Percentiles rank a stretch among this genome's conserved stretches.
These are phyloP conservation scores for Calycopis cecrops DNA, from an alignment of 1,140 invertebrate genomes.

Conservation along the genomic window DNA sequence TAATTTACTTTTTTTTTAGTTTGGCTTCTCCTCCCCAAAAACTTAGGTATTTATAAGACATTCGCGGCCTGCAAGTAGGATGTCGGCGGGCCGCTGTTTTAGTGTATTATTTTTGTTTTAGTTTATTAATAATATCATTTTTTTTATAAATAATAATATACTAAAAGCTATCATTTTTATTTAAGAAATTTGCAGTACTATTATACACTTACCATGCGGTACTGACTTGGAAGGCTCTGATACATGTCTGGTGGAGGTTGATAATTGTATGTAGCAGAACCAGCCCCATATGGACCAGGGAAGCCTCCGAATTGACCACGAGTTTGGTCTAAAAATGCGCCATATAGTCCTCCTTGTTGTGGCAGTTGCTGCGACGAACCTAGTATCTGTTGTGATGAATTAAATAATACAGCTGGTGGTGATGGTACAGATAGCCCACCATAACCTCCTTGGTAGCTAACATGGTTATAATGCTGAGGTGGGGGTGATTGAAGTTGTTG, in stretches of 20 bases:
- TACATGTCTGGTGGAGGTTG: conserved; percentile 86
- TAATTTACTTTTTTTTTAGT: too few relatives aligned
- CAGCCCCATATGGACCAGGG: conserved; percentile 68
- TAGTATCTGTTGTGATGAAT: conserved; percentile 81
- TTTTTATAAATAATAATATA: too few relatives aligned
- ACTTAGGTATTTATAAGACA: too few relatives aligned
- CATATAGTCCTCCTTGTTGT: conserved; percentile 83
- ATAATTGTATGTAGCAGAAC: conserved; percentile 71
- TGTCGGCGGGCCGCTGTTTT: too few relatives aligned
- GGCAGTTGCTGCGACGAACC: conserved; percentile 82
- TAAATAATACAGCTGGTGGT: conserved; percentile 87
- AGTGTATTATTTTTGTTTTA: too few relatives aligned
- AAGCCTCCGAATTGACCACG: conserved; percentile 69
- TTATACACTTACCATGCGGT: conserved; percentile 77
- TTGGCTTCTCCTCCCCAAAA: too few relatives aligned
- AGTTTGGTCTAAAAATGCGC: conserved; percentile 68
- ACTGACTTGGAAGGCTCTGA: conserved; percentile 85
- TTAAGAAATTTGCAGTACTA: conserved; percentile 13
- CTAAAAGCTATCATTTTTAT: conserved; percentile 2
- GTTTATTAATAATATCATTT: too few relatives aligned
- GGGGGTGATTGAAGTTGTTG: conserved; percentile 77
- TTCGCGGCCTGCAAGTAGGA: too few relatives aligned
- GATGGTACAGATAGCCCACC: conserved; percentile 87
- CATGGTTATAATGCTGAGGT: conserved; percentile 73
- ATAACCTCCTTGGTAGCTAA: conserved; percentile 75